Percentiles rank a stretch among this genome's conserved stretches.
Evolutionary conservation across 1,140 invertebrate species (phyloP).

Genomic region (Formica selysi): DNA sequence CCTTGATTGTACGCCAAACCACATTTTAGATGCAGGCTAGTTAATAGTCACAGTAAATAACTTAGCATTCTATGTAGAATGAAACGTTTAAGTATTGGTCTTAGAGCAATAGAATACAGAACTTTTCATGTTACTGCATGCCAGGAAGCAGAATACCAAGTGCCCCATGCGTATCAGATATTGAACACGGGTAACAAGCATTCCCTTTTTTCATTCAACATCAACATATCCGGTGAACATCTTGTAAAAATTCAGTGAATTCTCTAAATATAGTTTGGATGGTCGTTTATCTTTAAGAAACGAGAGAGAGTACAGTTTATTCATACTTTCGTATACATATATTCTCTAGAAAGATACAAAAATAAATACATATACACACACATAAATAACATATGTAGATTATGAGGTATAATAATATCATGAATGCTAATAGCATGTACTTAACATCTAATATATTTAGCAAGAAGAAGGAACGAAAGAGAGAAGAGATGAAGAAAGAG

Average conservation of each 20-base stretch:
- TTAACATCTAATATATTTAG: slow-evolving; percentile 17
- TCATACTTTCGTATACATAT: not conserved
- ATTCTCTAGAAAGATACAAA: not conserved
- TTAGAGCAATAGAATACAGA: slow-evolving; percentile 46
- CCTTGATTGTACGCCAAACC: slow-evolving; percentile 49
- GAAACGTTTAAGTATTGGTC: slow-evolving; percentile 46
- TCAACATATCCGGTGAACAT: slow-evolving; percentile 80
- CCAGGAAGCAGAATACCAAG: slow-evolving; percentile 73
- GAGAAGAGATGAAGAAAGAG: not conserved
- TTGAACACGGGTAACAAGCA: slow-evolving; percentile 73
- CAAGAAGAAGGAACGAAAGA: not conserved
- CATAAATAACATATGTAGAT: not conserved
- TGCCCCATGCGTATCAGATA: slow-evolving; percentile 67
- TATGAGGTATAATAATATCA: not conserved
- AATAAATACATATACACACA: not conserved
- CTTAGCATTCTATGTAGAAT: slow-evolving; percentile 43
- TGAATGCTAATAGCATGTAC: not conserved
- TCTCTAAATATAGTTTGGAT: slow-evolving; percentile 73
- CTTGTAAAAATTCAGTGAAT: slow-evolving; percentile 79
- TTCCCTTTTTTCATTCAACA: slow-evolving; percentile 82
- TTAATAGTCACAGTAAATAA: slow-evolving; percentile 62
- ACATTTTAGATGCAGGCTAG: slow-evolving; percentile 46
- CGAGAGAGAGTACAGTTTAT: slow-evolving; percentile 2
- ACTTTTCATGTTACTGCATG: slow-evolving; percentile 49
- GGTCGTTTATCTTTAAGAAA: slow-evolving; percentile 32